Percentiles rank a stretch among this genome's conserved stretches.
Evolutionary conservation across 1,140 invertebrate species (phyloP).

Genomic region (Eurosta solidaginis): DNA sequence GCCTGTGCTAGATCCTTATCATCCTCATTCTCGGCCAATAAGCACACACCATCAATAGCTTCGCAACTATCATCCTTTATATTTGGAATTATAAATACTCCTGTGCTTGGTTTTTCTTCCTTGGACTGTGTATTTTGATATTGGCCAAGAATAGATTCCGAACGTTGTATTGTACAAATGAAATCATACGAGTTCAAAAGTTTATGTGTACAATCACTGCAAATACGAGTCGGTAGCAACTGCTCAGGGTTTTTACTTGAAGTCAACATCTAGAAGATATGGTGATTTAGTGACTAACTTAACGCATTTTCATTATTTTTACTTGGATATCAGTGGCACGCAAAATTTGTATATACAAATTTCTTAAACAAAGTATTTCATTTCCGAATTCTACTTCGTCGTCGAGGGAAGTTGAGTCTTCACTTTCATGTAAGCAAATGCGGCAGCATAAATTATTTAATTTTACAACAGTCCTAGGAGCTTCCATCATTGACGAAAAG

Average conservation of each 20-base stretch:
- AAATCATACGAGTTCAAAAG: constrained; percentile 49
- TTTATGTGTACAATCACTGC: constrained; percentile 42
- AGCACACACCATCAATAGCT: too few relatives aligned
- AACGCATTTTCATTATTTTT: neutral
- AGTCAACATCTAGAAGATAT: constrained; percentile 3
- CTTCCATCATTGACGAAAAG: too few relatives aligned
- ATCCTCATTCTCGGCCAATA: too few relatives aligned
- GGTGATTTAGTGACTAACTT: neutral
- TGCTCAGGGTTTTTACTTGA: constrained; percentile 34
- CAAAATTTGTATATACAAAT: constrained; percentile 44
- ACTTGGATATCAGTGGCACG: constrained; percentile 45
- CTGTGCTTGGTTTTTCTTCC: neutral
- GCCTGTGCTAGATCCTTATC: too few relatives aligned
- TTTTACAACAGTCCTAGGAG: neutral
- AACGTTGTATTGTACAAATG: constrained; percentile 41
- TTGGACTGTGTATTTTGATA: neutral
- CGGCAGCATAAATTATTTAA: constrained; percentile 38
- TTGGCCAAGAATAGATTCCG: constrained; percentile 27
- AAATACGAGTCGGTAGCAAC: constrained; percentile 42
- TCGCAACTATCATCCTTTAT: neutral
- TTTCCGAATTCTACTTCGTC: constrained; percentile 48
- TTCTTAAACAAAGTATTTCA: constrained; percentile 29
- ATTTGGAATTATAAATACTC: neutral
- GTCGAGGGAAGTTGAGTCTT: constrained; percentile 39
- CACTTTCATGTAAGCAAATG: constrained; percentile 40